A percentile compares a stretch with the other conserved stretches of the same genome.
phyloP scores from a whole-genome alignment of 30 jellyfish, hydroid and myxozoan genomes.

The Turritopsis rubra region DNA sequence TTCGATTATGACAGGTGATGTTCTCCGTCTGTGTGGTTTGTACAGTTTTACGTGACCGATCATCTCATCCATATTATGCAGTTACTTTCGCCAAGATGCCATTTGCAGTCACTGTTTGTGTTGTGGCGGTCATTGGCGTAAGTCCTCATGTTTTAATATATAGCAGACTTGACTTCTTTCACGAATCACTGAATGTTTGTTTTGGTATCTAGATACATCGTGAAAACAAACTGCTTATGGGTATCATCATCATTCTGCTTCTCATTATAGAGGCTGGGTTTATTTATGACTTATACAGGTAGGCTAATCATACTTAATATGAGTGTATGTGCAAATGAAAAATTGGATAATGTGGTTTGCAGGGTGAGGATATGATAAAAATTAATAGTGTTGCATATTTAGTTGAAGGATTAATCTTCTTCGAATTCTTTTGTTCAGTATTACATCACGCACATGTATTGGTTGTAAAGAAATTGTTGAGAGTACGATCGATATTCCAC shows the following conservation, averaged over 20 bases:
- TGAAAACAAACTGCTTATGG: conserved; percentile 38
- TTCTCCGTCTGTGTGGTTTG: conserved; percentile 51
- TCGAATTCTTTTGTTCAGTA: conserved; percentile 10
- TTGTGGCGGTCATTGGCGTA: conserved; percentile 48
- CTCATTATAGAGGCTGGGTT: conserved; percentile 36
- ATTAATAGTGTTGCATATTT: too few relatives aligned
- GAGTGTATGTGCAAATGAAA: neutral
- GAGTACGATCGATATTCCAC: conserved; percentile 46
- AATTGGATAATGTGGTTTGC: neutral
- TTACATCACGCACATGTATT: conserved; percentile 42
- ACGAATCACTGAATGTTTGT: neutral
- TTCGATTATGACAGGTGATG: conserved; percentile 37
- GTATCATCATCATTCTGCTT: conserved; percentile 30
- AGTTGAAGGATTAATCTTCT: neutral
- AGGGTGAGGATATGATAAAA: too few relatives aligned
- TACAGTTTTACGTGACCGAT: conserved; percentile 41
- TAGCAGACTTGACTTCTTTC: too few relatives aligned
- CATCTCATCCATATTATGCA: conserved; percentile 22
- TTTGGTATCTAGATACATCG: conserved; percentile 41
- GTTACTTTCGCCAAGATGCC: conserved; percentile 52
- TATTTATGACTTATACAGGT: conserved; percentile 47
- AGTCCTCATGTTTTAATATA: conserved; percentile 18
- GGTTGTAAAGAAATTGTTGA: conserved; percentile 29
- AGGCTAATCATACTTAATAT: neutral
- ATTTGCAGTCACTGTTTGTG: conserved; percentile 22